Conservation (phyloP, 2,113 vertebrate species). For the Pelecanus crispus region DNA sequence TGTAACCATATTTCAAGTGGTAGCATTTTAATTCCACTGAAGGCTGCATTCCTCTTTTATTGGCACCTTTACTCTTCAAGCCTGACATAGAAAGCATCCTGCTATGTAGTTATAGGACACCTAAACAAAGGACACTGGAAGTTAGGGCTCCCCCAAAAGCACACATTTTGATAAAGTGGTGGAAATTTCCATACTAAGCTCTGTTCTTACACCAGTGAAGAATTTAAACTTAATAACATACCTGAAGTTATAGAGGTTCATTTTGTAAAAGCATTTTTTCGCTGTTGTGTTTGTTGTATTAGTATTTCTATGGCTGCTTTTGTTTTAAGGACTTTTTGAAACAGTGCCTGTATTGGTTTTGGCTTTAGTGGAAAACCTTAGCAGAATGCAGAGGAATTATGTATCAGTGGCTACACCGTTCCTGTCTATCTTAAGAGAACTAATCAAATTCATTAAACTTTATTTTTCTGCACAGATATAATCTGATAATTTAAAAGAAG, state of each 20-base stretch:
- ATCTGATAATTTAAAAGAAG: background rate
- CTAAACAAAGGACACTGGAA: background rate
- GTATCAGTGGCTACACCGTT: background rate
- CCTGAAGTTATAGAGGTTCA: background rate
- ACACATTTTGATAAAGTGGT: background rate
- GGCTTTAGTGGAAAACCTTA: background rate
- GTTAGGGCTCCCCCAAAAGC: background rate
- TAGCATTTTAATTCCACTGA: background rate
- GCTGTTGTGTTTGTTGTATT: background rate
- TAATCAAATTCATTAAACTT: background rate
- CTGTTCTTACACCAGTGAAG: background rate
- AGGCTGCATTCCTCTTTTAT: background rate
- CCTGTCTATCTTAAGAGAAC: background rate
- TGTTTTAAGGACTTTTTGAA: background rate
- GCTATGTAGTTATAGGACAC: background rate
- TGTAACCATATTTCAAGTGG: background rate
- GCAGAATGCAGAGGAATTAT: background rate
- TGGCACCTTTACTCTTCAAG: background rate
- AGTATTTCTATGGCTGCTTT: background rate
- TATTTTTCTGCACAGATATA: background rate
- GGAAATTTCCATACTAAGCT: background rate
- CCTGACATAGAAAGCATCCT: background rate
- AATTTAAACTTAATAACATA: background rate
- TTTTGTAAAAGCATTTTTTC: background rate
- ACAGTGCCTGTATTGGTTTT: background rate